Evolutionary conservation across 2,888 invertebrate species (phyloP).

Genomic region (Hypomecis atomaria): DNA sequence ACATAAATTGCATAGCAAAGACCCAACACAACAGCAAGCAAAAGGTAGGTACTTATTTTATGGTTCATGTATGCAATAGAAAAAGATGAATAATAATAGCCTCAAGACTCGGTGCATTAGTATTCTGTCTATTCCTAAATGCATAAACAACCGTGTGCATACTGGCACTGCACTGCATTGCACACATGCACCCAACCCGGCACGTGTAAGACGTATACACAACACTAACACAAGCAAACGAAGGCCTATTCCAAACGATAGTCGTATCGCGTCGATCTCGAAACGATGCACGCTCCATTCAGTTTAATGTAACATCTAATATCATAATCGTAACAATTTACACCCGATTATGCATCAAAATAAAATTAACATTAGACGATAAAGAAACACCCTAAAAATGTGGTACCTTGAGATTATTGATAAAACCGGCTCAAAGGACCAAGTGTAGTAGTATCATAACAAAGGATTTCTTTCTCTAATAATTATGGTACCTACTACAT

Average conservation of each 20-base stretch:
- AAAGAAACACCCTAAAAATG: neutral
- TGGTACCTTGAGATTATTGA: neutral
- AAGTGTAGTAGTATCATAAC: neutral
- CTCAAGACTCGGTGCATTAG: constrained; percentile 29
- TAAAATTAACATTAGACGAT: neutral
- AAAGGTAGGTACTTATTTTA: too few species aligned
- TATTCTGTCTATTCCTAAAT: constrained; percentile 44
- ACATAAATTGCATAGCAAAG: too few species aligned
- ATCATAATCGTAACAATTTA: constrained; percentile 10
- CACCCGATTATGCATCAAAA: constrained; percentile 4
- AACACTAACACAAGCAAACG: constrained; percentile 47
- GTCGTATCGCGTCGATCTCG: constrained; percentile 30
- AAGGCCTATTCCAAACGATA: constrained; percentile 44
- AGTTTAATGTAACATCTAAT: constrained; percentile 17
- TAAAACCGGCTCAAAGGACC: neutral
- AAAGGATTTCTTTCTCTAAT: too few species aligned
- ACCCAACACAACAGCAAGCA: too few species aligned
- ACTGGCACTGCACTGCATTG: constrained; percentile 49
- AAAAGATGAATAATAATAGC: constrained; percentile 20
- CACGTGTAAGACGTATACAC: constrained; percentile 61
- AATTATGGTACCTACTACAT: too few species aligned
- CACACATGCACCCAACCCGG: constrained; percentile 54
- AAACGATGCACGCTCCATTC: constrained; percentile 33
- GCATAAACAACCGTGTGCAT: constrained; percentile 48
- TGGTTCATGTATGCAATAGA: neutral